Conservation (phyloP, 2,113 vertebrate species). For the Leucopsar rothschildi region DNA sequence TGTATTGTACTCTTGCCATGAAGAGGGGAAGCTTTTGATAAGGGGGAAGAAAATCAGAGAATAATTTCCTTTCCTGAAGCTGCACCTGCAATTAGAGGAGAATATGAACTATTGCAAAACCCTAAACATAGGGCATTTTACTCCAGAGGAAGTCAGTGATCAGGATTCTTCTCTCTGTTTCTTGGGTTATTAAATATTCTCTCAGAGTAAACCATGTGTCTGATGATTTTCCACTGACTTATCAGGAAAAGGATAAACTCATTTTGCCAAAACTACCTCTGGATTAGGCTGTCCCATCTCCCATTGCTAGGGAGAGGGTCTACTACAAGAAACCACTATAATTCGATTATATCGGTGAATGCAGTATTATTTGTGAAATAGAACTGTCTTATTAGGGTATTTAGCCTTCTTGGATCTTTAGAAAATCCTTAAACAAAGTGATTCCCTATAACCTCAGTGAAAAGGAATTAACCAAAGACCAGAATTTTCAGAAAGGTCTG, state of each 20-base stretch:
- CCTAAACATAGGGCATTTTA: not conserved
- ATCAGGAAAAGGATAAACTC: not conserved
- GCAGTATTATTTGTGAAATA: slow-evolving; percentile 2
- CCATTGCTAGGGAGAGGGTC: not conserved
- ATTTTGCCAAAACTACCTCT: not conserved
- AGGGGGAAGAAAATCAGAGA: not conserved
- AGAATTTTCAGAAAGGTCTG: slow-evolving; percentile 35
- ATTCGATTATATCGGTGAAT: not conserved
- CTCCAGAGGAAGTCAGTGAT: not conserved
- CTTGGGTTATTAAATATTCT: not conserved
- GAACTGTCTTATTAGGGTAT: not conserved
- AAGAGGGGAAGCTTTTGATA: not conserved
- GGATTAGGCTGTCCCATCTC: not conserved
- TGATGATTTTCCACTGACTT: not conserved
- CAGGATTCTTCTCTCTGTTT: not conserved
- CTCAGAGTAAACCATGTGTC: not conserved
- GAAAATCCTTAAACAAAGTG: slow-evolving; percentile 1
- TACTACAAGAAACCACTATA: slow-evolving; percentile 1
- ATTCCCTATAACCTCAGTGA: not conserved
- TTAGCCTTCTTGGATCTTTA: not conserved
- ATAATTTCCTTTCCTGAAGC: not conserved
- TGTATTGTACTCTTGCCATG: not conserved
- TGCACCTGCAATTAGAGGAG: not conserved
- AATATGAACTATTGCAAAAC: not conserved
- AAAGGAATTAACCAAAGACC: slow-evolving; percentile 14